These are phyloP conservation scores for Sesia apiformis DNA, from an alignment of 2,888 invertebrate genomes.

Conservation along the genomic window DNA sequence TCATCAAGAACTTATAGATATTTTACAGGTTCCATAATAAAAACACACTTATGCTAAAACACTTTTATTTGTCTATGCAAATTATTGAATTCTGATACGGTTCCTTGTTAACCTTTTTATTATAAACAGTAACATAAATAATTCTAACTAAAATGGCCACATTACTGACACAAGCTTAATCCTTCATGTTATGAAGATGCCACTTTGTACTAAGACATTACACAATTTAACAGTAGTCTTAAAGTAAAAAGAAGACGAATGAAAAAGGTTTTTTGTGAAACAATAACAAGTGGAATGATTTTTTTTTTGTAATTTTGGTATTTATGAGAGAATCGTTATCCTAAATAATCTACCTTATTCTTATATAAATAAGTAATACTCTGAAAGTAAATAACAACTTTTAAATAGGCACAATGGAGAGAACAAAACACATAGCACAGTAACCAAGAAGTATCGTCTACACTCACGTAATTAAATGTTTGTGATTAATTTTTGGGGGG, in stretches of 20 bases:
- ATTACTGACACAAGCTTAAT: slow-evolving; percentile 43
- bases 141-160: slow-evolving; percentile 67
- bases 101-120: slow-evolving; percentile 36
- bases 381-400: slow-evolving; percentile 51
- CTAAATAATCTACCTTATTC: slow-evolving; percentile 29
- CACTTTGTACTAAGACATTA: slow-evolving; percentile 62
- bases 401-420: slow-evolving; percentile 55
- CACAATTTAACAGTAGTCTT: slow-evolving; percentile 28
- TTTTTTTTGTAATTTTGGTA: slow-evolving; percentile 14
- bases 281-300: slow-evolving; percentile 63
- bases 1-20: too few relatives aligned
- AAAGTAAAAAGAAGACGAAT: slow-evolving; percentile 20
- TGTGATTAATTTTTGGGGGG: too few relatives aligned
- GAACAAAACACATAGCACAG: slow-evolving; percentile 15
- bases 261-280: slow-evolving; percentile 44
- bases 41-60: slow-evolving; percentile 38
- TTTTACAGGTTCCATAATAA: slow-evolving; percentile 11
- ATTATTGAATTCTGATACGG: slow-evolving; percentile 52
- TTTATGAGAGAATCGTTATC: slow-evolving; percentile 39
- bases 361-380: slow-evolving; percentile 40
- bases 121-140: slow-evolving; percentile 30
- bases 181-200: slow-evolving; percentile 40
- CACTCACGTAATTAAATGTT: not conserved
- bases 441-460: not conserved
- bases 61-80: slow-evolving; percentile 67